Evolutionary conservation across 2,113 vertebrate genomes (phyloP).

Genomic region (Rafetus swinhoei): DNA sequence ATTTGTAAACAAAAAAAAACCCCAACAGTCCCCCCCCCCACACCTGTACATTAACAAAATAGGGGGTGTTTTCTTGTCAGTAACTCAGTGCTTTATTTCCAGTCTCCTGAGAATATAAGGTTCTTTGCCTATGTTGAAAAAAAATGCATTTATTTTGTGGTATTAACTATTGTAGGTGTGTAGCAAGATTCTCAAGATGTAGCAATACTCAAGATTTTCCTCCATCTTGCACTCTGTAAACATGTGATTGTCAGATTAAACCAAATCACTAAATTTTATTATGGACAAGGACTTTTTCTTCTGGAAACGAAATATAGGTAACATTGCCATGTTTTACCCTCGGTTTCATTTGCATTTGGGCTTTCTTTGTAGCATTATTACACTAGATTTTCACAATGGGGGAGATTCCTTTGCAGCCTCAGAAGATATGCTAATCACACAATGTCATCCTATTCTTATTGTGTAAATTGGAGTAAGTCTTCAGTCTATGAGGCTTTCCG

Average conservation of each 20-base stretch:
- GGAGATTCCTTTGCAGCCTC: not conserved
- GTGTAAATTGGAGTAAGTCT: not conserved
- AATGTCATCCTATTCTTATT: not conserved
- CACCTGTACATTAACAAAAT: too few species aligned
- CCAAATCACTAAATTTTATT: not conserved
- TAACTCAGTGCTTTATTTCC: not conserved
- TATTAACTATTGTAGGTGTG: slow-evolving; percentile 9
- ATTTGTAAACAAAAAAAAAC: too few species aligned
- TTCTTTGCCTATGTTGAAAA: slow-evolving; percentile 31
- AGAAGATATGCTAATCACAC: not conserved
- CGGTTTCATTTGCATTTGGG: not conserved
- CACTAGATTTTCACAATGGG: too few species aligned
- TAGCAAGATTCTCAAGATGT: not conserved
- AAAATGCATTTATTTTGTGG: slow-evolving; percentile 44
- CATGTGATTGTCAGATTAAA: slow-evolving; percentile 22
- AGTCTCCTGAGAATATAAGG: slow-evolving; percentile 1
- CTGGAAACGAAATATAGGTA: not conserved
- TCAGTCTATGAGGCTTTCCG: not conserved
- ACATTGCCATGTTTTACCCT: not conserved
- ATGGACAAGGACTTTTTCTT: not conserved
- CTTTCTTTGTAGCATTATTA: too few species aligned
- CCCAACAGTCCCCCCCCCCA: too few species aligned
- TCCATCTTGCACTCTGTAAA: slow-evolving; percentile 8
- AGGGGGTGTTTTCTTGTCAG: too few species aligned
- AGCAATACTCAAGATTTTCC: not conserved